Base-by-base conservation (phyloP, 2,113 vertebrate species). In the Tupaia chinensis region DNA sequence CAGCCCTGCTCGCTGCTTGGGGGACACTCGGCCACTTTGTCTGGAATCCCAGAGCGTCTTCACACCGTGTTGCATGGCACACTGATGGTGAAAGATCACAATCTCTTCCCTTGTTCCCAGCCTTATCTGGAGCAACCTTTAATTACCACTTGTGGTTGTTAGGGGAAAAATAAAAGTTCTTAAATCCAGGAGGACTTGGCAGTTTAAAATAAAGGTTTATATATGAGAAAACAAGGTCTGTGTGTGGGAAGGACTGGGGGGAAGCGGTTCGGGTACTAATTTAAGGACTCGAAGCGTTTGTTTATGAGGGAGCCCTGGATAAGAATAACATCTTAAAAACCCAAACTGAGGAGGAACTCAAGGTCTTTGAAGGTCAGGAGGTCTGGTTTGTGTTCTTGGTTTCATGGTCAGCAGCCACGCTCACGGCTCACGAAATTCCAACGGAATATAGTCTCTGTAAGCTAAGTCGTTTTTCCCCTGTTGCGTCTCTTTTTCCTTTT, bases 151-250 rank as follows among this genome's bases (percentile, higher is more conserved):
- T 90, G 72, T 77, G 63, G 8, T 34, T 68, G 65, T 89, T 68
- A 68, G 66, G 34, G 66, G n/a, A 73, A 94, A 85, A 88, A 60
- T 32, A 76, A 76, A 44, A 44, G 27, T 80, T 92, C 79, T 94
- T 66, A 56, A 77, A 65, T 69, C 65, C 14, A 1, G 86, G 25
- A 61, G 15, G 25, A 82, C 70, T 84, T 89, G 87, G 34, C 92
- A 97, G 61, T 96, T 95, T 73, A 92, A 93, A 89, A 77, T 58
- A 73, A 94, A 93, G 84, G 68, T 27, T 60, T 63, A 34, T 8
- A 1, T 70, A 32, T 20, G 68, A 65, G 15, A 60, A 86, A 84
- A 20, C 72, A n/a, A 76, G 34, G 63, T 81, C 68, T 34, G 60
- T 88, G 15, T 63, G 80, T 66, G 60, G 95, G 87, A 65, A 93